A percentile compares a stretch with the other conserved stretches of the same genome.
Conservation (phyloP, 2,888 invertebrate species). For the Agriopis leucophaearia region DNA sequence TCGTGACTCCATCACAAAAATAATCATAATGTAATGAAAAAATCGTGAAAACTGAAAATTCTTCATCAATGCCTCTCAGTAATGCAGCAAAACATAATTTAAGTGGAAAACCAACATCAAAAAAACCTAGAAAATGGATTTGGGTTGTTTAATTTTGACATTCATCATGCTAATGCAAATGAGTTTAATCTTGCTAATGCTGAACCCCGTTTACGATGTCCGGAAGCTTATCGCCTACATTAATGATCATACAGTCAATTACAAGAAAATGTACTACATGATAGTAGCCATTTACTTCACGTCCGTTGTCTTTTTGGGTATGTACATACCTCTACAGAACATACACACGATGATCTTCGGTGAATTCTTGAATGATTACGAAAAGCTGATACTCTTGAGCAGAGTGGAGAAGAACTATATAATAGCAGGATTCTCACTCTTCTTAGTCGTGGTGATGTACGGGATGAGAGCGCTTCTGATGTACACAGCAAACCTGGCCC, state of each 20-base stretch:
- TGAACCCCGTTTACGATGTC: constrained; percentile 72
- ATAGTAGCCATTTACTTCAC: constrained; percentile 58
- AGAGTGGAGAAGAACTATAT: constrained; percentile 73
- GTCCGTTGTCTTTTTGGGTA: constrained; percentile 68
- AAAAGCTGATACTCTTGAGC: constrained; percentile 62
- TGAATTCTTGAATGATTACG: constrained; percentile 52
- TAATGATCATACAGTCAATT: constrained; percentile 48
- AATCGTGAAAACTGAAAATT: background rate
- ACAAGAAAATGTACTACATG: constrained; percentile 54
- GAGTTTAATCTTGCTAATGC: constrained; percentile 63
- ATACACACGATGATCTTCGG: constrained; percentile 61
- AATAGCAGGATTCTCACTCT: constrained; percentile 76
- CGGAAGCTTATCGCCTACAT: constrained; percentile 59
- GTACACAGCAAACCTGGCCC: constrained; percentile 63
- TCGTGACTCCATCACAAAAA: background rate
- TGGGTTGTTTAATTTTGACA: constrained; percentile 60
- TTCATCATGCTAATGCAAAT: constrained; percentile 70
- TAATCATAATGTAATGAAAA: background rate
- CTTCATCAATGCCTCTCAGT: background rate
- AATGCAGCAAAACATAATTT: constrained; percentile 1
- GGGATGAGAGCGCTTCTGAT: constrained; percentile 64
- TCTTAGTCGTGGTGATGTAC: constrained; percentile 67
- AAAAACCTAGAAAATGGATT: constrained; percentile 65
- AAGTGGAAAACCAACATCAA: constrained; percentile 29
- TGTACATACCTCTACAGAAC: constrained; percentile 67